Evolutionary conservation across 30 jellyfish, hydroid and myxozoan species (phyloP), one percentile per base, ranked within the genome.

Genomic region (Cassiopea andromeda): DNA sequence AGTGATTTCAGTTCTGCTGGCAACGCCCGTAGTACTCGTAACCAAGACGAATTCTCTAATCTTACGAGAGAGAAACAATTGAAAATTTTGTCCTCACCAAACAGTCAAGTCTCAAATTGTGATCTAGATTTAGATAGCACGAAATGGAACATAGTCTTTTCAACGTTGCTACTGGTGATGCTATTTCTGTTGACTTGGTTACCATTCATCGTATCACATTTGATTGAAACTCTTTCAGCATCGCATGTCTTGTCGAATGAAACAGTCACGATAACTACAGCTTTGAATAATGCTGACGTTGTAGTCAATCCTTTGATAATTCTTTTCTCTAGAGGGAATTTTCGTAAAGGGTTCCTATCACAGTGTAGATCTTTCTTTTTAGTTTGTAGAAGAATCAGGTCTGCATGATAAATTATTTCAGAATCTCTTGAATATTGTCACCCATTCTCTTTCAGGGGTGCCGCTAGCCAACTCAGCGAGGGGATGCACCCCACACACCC

Each of bases 41-140:
- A 15, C 19, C 82, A 66, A 27, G 87, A 76, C 43, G 71, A 72
- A 19, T 85, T 57, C 70, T 9, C 73, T 38, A 58, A 58, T 46
- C 86, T 85, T 57, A 85, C 92, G 7, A 57, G 57, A 45, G 71
- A 75, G 81, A 85, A 85, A 50, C 58, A 87, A 64, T 49, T 85
- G 80, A 50, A 85, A 54, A 48, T 85, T 3, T 83, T 85, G 38
- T 85, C 92, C 67, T 60, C 73, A 46, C 92, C 92, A 7, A 73
- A 58, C 27, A 38, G 46, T 14, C 83, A 67, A 1, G 66, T 82
- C 27, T 45, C 68, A 43, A 47, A 9, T 19, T 4, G 18, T 12
- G 73, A 49, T 43, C 48, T 68, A 50, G 83, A 66, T 15, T 27
- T 48, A 13, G 79, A 19, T 46, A 85, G 59, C 10, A 70, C 81